Evolutionary conservation across 2,113 vertebrate genomes (phyloP), one percentile per base, ranked within the genome.

Genomic region (Cardinalis cardinalis): DNA sequence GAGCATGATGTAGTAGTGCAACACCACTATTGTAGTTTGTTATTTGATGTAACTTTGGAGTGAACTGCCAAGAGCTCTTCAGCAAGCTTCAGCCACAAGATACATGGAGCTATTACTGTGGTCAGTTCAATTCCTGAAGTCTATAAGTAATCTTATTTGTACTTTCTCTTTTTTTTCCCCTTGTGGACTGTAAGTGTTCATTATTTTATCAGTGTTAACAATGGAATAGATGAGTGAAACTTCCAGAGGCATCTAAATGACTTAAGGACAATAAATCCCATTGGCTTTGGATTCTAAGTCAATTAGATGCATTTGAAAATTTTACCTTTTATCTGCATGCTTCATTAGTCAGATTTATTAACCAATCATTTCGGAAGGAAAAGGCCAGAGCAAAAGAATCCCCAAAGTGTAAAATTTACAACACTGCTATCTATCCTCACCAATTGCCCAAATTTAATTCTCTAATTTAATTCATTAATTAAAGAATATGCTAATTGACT

Each of bases 401-500:
- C 92, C 93, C 91, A 95, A 95, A 95, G 95, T 94, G 89, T 89
- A 96, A 92, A 92, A 92, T 95, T 95, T 95, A 93, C 84, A 91
- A 82, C 75, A 63, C 68, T 90, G 81, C 89, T 95, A 93, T 95
- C 95, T 95, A 95, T 89, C 84, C 89, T 94, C 63, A 91, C 87
- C 84, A 90, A 92, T 95, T 92, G 93, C 89, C 52, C 68, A 94
- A 89, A 60, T 95, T 94, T 95, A 95, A 96, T 94, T 95, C 89
- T 95, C 60, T 94, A 94, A 94, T 95, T 96, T 95, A 95, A 95
- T 95, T 95, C 84, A 92, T 95, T 95, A 95, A 95, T 95, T 95
- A 96, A 95, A 91, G 90, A 95, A 95, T 95, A 95, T 95, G 90
- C 74, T 96, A 95, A 95, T 94, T 85, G 89, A 78, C 74, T 90